A percentile compares a stretch with the other conserved stretches of the same genome.
Conservation (phyloP, 2,888 invertebrate species). For the Polietes domitor region DNA sequence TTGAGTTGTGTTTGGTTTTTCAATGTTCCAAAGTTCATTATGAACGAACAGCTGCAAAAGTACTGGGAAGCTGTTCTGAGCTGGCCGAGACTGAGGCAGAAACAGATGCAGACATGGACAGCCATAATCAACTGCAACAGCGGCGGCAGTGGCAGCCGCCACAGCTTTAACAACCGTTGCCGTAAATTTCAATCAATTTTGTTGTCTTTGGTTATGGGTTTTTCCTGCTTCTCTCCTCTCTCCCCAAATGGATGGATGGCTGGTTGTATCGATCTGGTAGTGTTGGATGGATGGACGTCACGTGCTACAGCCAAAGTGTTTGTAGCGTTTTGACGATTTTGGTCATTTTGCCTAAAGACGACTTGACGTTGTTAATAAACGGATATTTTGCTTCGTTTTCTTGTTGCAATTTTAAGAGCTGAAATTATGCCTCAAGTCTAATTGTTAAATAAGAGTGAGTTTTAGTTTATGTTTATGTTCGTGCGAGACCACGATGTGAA, state of each 20-base stretch:
- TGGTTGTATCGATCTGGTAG: not conserved
- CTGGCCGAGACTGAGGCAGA: slow-evolving; percentile 28
- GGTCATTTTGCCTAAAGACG: slow-evolving; percentile 13
- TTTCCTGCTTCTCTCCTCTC: not conserved
- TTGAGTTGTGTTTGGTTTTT: slow-evolving; percentile 39
- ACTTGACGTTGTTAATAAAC: slow-evolving; percentile 20
- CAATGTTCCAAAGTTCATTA: slow-evolving; percentile 59
- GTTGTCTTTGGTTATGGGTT: slow-evolving; percentile 42
- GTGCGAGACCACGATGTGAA: not conserved
- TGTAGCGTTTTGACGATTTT: not conserved
- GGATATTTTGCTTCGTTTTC: not conserved
- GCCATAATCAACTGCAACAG: not conserved
- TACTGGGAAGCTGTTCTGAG: not conserved
- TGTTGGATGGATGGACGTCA: not conserved
- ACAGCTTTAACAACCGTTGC: slow-evolving; percentile 43
- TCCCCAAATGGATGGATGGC: not conserved
- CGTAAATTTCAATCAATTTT: slow-evolving; percentile 62
- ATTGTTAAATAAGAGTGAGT: slow-evolving; percentile 25
- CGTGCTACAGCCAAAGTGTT: slow-evolving; percentile 16
- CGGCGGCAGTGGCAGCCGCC: slow-evolving; percentile 30
- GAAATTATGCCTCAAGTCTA: not conserved
- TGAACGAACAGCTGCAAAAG: slow-evolving; percentile 59
- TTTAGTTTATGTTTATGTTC: not conserved
- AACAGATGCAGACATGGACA: not conserved
- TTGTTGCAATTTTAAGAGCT: not conserved